These are phyloP conservation scores for Peromyscus maniculatus DNA, from an alignment of 2,113 vertebrate genomes.

Conservation along the genomic window DNA sequence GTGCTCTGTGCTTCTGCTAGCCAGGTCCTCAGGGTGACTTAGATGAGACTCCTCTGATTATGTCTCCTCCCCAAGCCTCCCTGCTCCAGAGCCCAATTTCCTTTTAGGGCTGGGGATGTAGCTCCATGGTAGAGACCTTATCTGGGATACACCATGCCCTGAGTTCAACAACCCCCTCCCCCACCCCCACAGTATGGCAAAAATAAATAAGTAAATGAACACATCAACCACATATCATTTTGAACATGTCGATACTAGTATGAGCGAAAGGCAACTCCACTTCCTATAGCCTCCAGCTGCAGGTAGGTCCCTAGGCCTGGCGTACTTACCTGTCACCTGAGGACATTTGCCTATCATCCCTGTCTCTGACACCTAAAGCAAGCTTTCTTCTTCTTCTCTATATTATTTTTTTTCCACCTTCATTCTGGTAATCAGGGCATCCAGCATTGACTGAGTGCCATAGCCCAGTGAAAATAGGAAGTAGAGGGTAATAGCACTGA, in stretches of 20 bases:
- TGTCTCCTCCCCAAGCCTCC: not conserved
- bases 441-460: not conserved
- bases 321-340: too few species aligned
- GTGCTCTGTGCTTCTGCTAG: too few species aligned
- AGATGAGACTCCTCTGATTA: not conserved
- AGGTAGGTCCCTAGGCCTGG: too few species aligned
- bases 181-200: not conserved
- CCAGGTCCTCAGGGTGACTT: not conserved
- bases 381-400: not conserved
- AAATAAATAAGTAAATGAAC: not conserved
- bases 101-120: not conserved
- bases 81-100: not conserved
- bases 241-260: not conserved
- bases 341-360: not conserved
- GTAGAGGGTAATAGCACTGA: not conserved
- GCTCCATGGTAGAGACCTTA: not conserved
- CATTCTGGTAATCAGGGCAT: not conserved
- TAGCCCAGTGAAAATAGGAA: not conserved
- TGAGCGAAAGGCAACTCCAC: accelerated
- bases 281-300: accelerated
- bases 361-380: not conserved
- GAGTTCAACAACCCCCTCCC: not conserved
- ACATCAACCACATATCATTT: not conserved
- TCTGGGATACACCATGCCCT: not conserved
- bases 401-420: not conserved